Evolutionary conservation across 53 echinoderm and acorn worm genomes (phyloP), one percentile per base, ranked within the genome.

Genomic region (Antedon mediterranea): DNA sequence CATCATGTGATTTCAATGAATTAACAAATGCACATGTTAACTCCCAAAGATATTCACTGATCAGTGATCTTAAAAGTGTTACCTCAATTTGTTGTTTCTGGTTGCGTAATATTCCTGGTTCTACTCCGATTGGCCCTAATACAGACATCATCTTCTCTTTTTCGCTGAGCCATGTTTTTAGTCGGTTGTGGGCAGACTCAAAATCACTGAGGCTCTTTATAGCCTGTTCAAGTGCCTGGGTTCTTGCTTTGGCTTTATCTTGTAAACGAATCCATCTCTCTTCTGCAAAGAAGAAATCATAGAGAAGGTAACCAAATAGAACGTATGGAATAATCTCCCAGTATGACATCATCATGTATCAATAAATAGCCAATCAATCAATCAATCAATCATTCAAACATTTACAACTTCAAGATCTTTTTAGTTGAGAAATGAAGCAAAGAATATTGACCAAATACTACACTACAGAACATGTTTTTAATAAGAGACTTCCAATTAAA

Each of bases 61-160:
- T 37, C 11, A 6, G 37, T 37, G 37, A 23, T 11, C 2, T 57
- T 57, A 31, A 28, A n/a, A 23, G 11, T 34, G 75, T 75, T 81
- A 98, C 98, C 92, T 98, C 98, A 20, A 98, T 90, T 86, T 98
- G 98, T 33, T 87, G 92, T 77, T 98, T 98, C 85, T 98, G 98
- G 73, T 92, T 93, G 20, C 90, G 81, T 0, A 98, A 85, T 73
- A 98, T 93, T 28, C 87, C 92, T 0, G 89, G 90, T 72, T 98
- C 98, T 8, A 98, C 86, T 23, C 85, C 98, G 33, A 98, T 92
- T 27, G 98, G 92, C 82, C 98, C 98, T 30, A 98, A 83, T 27
- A 98, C 98, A 3, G 89, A 86, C 31, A 86, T 88, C 92, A 98
- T 98, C 88, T 90, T 92, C 77, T 93, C 98, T 75, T 98, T 98